Percentiles rank a stretch among this genome's conserved stretches.
Evolutionary conservation across 2,113 vertebrate species (phyloP).

Genomic region (Melospiza melodia): DNA sequence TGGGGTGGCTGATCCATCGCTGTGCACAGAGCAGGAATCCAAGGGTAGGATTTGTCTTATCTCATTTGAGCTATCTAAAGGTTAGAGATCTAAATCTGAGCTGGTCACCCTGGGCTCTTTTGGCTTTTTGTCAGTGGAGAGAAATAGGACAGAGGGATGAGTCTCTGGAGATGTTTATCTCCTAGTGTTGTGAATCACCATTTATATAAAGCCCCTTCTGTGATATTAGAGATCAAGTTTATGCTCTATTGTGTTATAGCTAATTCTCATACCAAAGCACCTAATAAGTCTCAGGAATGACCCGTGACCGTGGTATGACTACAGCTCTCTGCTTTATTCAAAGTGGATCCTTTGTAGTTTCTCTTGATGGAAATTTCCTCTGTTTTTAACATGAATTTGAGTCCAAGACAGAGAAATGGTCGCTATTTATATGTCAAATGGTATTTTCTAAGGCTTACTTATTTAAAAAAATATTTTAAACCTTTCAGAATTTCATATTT

Average conservation of each 20-base stretch:
- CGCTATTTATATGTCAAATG: neutral
- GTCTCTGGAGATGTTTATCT: neutral
- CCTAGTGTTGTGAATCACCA: neutral
- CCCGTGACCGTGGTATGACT: neutral
- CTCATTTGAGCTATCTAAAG: neutral
- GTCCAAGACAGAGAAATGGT: neutral
- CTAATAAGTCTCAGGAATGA: neutral
- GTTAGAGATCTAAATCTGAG: neutral
- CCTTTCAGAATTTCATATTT: neutral
- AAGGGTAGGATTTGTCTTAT: neutral
- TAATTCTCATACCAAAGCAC: neutral
- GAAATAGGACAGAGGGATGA: neutral
- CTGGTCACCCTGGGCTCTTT: neutral
- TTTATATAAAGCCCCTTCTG: neutral
- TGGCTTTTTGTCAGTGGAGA: neutral
- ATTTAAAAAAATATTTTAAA: neutral
- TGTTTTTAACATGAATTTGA: neutral
- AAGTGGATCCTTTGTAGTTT: neutral
- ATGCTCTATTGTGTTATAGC: neutral
- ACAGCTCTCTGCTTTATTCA: neutral
- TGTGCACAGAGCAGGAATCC: neutral
- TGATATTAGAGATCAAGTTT: neutral
- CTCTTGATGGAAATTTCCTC: neutral
- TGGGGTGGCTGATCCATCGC: neutral
- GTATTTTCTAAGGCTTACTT: neutral